Base-by-base conservation (phyloP, 1,140 invertebrate genomes). In the Heliconius himera region DNA sequence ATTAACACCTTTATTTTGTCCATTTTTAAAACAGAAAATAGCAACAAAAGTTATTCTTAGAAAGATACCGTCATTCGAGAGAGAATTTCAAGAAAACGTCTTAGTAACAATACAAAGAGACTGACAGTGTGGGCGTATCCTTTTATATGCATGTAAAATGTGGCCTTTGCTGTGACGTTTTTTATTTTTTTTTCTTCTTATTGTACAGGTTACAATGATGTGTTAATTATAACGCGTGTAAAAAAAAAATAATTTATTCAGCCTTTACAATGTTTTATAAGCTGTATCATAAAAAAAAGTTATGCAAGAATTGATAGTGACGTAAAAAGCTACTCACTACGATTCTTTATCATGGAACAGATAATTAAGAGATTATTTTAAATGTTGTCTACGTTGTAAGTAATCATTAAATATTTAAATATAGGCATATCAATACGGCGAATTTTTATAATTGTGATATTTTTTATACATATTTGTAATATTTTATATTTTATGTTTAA, bases 31-130 rank as follows among this genome's bases (percentile, higher is more conserved):
- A 73, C 79, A 76, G 71, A 51, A 81, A 81, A 82, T 84, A 85
- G 85, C 76, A 82, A 84, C 84, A 83, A 85, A 80, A 82, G 80
- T 79, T 80, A 79, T 91, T 91, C 89, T 85, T 46, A 83, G 89
- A 89, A 90, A 84, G 82, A 85, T 83, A 87, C 71, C 80, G 87
- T 89, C 88, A 89, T 79, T 84, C 72, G 78, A 82, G 74, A 81
- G 77, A 78, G 78, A 85, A 81, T 88, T 86, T 88, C 84, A 82
- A 89, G 88, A 89, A 90, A 83, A 84, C 81, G 76, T 83, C 83
- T 84, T 83, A 75, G 80, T 83, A 85, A 89, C 85, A 83, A 86
- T 84, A 84, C 86, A 82, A 83, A 76, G 80, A 76, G 60, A 74
- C 74, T 74, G 41, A 84, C 74, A 82, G 80, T 81, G 83, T 85